These are phyloP conservation scores for Heteractis magnifica DNA, from an alignment of 92 coral and sea anemone genomes.

Conservation along the genomic window DNA sequence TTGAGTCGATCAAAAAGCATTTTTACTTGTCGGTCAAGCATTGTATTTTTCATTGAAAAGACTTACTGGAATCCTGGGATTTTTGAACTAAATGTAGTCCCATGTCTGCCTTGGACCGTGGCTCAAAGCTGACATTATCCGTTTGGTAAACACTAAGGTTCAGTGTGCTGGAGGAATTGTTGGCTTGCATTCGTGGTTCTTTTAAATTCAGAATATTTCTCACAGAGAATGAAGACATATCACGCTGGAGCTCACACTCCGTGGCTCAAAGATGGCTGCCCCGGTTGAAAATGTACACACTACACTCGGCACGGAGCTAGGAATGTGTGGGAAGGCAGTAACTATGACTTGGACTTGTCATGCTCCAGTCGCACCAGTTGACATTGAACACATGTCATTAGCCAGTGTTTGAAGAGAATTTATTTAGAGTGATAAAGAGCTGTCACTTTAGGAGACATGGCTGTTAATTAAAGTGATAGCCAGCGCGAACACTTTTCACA, in stretches of 20 bases:
- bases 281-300: slow-evolving; percentile 74
- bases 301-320: slow-evolving; percentile 77
- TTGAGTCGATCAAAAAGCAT: slow-evolving; percentile 4
- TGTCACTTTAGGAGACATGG: slow-evolving; percentile 85
- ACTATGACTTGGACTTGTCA: slow-evolving; percentile 82
- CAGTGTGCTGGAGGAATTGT: slow-evolving; percentile 56
- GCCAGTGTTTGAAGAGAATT: slow-evolving; percentile 97
- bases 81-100: slow-evolving; percentile 40
- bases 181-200: slow-evolving; percentile 78
- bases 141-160: slow-evolving; percentile 78
- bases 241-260: slow-evolving; percentile 55
- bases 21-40: slow-evolving; percentile 9
- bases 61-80: slow-evolving; percentile 39
- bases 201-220: slow-evolving; percentile 89
- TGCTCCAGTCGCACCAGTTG: slow-evolving; percentile 88
- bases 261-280: slow-evolving; percentile 82
- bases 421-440: slow-evolving; percentile 98
- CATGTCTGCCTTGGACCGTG: slow-evolving; percentile 48
- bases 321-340: slow-evolving; percentile 88
- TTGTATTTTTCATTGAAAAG: neutral
- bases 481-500: slow-evolving; percentile 80
- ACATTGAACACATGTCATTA: slow-evolving; percentile 97
- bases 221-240: slow-evolving; percentile 95
- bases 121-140: slow-evolving; percentile 67
- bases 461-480: slow-evolving; percentile 96